Conservation (phyloP, 2,888 invertebrate genomes). For the Exephanes ischioxanthus region DNA sequence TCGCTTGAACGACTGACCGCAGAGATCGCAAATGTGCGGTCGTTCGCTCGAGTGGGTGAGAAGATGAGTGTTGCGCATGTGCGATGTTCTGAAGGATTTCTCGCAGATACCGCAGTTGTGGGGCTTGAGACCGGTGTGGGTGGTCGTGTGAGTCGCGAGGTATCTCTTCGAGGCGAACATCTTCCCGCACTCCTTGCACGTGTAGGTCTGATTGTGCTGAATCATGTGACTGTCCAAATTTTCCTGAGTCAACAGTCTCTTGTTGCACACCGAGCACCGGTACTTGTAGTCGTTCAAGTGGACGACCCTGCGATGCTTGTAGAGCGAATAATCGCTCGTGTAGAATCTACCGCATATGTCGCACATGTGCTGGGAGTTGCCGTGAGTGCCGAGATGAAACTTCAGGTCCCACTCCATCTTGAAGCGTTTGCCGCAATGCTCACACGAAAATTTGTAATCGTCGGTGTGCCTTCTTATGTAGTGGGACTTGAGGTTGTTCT, state of each 20-base stretch:
- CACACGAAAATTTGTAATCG: conserved; percentile 77
- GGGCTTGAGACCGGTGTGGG: conserved; percentile 76
- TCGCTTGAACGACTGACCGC: conserved; percentile 76
- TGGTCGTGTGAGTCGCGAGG: conserved; percentile 75
- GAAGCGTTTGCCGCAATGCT: conserved; percentile 77
- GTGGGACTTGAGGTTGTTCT: conserved; percentile 76
- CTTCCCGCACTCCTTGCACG: conserved; percentile 79
- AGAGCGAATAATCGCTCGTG: conserved; percentile 76
- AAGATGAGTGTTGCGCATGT: conserved; percentile 75
- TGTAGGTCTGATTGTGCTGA: conserved; percentile 75
- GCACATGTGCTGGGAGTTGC: conserved; percentile 77
- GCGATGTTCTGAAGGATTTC: conserved; percentile 75
- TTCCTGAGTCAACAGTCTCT: conserved; percentile 76
- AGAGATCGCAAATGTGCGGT: conserved; percentile 76
- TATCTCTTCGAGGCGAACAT: conserved; percentile 78
- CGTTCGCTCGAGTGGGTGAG: conserved; percentile 75
- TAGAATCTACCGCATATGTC: conserved; percentile 80
- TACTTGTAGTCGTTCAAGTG: conserved; percentile 79
- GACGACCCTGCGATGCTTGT: conserved; percentile 77
- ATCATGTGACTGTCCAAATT: conserved; percentile 77
- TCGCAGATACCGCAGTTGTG: conserved; percentile 77
- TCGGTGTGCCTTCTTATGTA: conserved; percentile 75
- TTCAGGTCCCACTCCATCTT: conserved; percentile 80
- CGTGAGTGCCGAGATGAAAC: conserved; percentile 78
- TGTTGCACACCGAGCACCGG: conserved; percentile 77